Evolutionary conservation across 2,888 invertebrate genomes (phyloP).

Genomic region (Lithophane ornitopus): DNA sequence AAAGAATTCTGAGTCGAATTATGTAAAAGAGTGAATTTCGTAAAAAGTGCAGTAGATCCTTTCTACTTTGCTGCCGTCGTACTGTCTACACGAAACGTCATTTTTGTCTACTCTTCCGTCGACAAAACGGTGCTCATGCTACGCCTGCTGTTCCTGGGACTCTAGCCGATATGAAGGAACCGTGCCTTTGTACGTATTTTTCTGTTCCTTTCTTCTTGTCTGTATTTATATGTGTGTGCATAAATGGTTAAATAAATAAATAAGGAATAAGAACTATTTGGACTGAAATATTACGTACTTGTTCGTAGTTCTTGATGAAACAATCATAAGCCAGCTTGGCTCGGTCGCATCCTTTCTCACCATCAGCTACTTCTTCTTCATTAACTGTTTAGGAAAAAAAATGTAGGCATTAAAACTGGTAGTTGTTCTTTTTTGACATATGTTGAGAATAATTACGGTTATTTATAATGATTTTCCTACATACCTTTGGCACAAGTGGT

Average conservation of each 20-base stretch:
- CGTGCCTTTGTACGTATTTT: no score
- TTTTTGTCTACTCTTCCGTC: no score
- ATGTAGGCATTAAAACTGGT: not conserved
- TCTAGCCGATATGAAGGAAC: not conserved
- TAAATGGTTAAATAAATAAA: no score
- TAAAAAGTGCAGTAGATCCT: no score
- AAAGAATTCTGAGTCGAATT: no score
- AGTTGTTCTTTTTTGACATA: not conserved
- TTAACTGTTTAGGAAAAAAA: conserved; percentile 54
- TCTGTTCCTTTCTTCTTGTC: no score
- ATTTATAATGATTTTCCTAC: not conserved
- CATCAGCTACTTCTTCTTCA: conserved; percentile 74
- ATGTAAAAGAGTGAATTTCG: no score
- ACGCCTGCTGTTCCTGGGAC: not conserved
- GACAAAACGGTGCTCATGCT: no score
- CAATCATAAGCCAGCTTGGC: conserved; percentile 77
- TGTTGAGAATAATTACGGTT: not conserved
- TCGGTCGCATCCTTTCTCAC: conserved; percentile 78
- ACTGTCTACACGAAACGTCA: no score
- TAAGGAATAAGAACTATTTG: not conserved
- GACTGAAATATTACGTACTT: conserved; percentile 35
- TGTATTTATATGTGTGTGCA: no score
- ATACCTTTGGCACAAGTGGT: conserved; percentile 57
- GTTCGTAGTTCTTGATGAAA: conserved; percentile 75
- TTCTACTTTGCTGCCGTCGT: no score